Evolutionary conservation across 2,113 vertebrate species (phyloP).

Genomic region (Nibea albiflora): DNA sequence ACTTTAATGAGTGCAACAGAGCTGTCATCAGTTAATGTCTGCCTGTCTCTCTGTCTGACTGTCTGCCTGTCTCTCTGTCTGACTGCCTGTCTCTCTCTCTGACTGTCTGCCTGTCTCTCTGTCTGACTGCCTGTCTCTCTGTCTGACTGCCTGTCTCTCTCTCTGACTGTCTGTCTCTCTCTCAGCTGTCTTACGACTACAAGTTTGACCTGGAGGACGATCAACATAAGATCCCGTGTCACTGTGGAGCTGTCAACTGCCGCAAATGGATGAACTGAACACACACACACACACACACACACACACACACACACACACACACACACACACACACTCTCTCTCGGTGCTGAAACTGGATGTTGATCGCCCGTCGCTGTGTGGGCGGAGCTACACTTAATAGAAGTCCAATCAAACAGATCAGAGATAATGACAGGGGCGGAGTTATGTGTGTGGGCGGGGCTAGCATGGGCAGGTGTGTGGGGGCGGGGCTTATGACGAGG

Average conservation of each 20-base stretch:
- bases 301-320: too few species aligned
- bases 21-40: too few species aligned
- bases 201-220: conserved; percentile 99
- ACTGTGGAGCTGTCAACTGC: conserved; percentile 94
- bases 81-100: conserved; percentile 17
- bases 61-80: too few species aligned
- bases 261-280: conserved; percentile 99
- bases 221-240: conserved; percentile 97
- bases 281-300: too few species aligned
- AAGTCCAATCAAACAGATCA: conserved; percentile 14
- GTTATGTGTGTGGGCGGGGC: not conserved
- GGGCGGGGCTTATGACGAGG: conserved; percentile 87
- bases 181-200: conserved; percentile 95
- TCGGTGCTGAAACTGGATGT: conserved; percentile 35
- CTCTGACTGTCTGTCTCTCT: too few species aligned
- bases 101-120: conserved; percentile 18
- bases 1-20: too few species aligned
- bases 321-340: not conserved
- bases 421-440: conserved; percentile 38
- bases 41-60: not conserved
- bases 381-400: conserved; percentile 44
- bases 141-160: too few species aligned
- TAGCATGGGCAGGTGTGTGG: conserved; percentile 62
- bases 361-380: conserved; percentile 9
- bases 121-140: not conserved